Percentiles rank a stretch among this genome's conserved stretches.
Evolutionary conservation across 2,888 invertebrate genomes (phyloP).

Genomic region (Drosophila neotestacea): DNA sequence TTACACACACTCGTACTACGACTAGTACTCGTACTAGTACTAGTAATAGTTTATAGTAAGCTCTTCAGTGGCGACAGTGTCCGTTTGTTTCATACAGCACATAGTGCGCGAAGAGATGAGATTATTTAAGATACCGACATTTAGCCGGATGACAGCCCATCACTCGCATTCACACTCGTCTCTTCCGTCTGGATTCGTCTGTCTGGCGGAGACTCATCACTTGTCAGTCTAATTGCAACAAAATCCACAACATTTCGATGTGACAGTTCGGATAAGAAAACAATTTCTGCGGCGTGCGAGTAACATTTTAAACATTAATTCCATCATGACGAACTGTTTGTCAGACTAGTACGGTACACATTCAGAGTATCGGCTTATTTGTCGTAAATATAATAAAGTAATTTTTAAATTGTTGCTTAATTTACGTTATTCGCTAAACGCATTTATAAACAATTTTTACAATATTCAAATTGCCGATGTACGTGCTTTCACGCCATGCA

Average conservation of each 20-base stretch:
- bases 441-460: slow-evolving; percentile 47
- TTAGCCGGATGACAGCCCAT: slow-evolving; percentile 61
- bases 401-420: slow-evolving; percentile 33
- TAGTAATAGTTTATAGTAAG: slow-evolving; percentile 21
- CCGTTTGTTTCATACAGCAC: slow-evolving; percentile 25
- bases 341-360: slow-evolving; percentile 5
- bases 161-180: slow-evolving; percentile 31
- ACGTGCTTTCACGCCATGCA: slow-evolving; percentile 67
- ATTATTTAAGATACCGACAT: slow-evolving; percentile 46
- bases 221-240: slow-evolving; percentile 68
- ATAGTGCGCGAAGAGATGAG: neutral
- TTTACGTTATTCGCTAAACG: slow-evolving; percentile 25
- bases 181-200: slow-evolving; percentile 22
- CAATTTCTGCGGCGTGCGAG: slow-evolving; percentile 47
- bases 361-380: slow-evolving; percentile 8
- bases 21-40: slow-evolving; percentile 2
- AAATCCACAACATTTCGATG: slow-evolving; percentile 43
- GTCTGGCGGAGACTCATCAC: slow-evolving; percentile 54
- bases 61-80: slow-evolving; percentile 54
- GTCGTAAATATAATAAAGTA: slow-evolving; percentile 17
- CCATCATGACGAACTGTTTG: slow-evolving; percentile 32
- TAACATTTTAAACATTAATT: slow-evolving; percentile 38
- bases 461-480: slow-evolving; percentile 29
- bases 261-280: slow-evolving; percentile 53
- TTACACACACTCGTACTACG: slow-evolving; percentile 42